Conservation (phyloP, 1,140 invertebrate species). For the Rhizoglyphus robini region DNA sequence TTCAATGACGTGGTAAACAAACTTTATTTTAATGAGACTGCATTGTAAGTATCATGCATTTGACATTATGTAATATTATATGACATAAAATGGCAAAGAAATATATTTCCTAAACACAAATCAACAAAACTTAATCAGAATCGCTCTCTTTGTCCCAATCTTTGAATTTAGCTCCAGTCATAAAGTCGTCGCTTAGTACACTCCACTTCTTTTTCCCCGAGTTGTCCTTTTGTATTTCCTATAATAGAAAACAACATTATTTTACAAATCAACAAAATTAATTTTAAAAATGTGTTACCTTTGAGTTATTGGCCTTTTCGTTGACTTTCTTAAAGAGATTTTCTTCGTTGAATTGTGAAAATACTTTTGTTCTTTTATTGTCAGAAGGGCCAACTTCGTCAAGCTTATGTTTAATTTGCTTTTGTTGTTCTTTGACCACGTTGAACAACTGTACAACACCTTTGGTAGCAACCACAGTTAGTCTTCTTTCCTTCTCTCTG, state of each 20-base stretch:
- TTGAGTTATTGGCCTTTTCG: not conserved
- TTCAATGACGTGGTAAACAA: too few relatives aligned
- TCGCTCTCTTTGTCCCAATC: constrained; percentile 68
- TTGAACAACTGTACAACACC: constrained; percentile 85
- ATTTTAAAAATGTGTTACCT: not conserved
- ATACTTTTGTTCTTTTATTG: constrained; percentile 61
- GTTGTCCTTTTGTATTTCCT: constrained; percentile 5
- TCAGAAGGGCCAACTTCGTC: constrained; percentile 57
- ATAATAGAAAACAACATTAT: too few relatives aligned
- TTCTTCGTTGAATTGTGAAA: constrained; percentile 61
- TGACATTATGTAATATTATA: too few relatives aligned
- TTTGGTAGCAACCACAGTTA: constrained; percentile 67
- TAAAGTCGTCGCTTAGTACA: constrained; percentile 62
- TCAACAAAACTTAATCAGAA: constrained; percentile 24
- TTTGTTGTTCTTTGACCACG: constrained; percentile 70
- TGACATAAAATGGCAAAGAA: too few relatives aligned
- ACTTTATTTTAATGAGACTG: too few relatives aligned
- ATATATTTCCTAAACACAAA: not conserved
- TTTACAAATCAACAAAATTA: not conserved
- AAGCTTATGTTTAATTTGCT: constrained; percentile 49
- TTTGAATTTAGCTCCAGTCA: constrained; percentile 72
- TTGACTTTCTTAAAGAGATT: constrained; percentile 14
- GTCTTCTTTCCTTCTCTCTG: constrained; percentile 49
- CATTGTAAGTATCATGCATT: too few relatives aligned
- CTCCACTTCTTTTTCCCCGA: constrained; percentile 35